These are phyloP conservation scores for Troides aeacus DNA, from an alignment of 2,888 invertebrate genomes.

Conservation along the genomic window DNA sequence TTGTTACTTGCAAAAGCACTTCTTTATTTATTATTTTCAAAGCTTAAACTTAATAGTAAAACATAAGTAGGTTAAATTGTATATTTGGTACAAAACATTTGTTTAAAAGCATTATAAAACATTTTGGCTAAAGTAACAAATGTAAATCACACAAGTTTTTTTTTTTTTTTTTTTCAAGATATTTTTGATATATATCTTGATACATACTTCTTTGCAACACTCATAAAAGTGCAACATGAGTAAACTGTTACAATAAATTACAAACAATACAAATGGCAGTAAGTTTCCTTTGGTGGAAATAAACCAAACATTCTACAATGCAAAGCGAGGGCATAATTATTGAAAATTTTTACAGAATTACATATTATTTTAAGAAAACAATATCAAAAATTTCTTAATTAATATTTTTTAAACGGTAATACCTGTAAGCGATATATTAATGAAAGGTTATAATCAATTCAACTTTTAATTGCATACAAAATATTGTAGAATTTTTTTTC, in stretches of 20 bases:
- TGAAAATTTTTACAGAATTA: no score
- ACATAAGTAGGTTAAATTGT: not conserved
- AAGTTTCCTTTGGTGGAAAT: not conserved
- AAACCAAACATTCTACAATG: no score
- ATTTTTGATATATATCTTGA: not conserved
- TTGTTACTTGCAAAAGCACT: no score
- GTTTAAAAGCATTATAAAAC: not conserved
- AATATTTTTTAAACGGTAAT: not conserved
- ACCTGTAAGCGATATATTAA: not conserved
- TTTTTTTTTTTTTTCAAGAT: not conserved
- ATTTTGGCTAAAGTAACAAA: not conserved
- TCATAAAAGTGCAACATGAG: not conserved
- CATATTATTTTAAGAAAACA: not conserved
- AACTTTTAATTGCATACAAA: conserved; percentile 4
- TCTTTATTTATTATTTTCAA: no score
- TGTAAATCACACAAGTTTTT: not conserved
- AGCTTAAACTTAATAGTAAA: not conserved
- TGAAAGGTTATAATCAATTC: not conserved
- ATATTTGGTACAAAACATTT: conserved; percentile 14
- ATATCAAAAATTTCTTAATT: not conserved
- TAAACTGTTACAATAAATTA: not conserved
- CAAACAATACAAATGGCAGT: conserved; percentile 1
- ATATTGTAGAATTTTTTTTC: conserved; percentile 1
- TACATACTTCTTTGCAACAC: not conserved
- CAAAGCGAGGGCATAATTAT: no score